phyloP scores from a whole-genome alignment of 2,797 vertebrate species.

The Acrocephalus scirpaceus region DNA sequence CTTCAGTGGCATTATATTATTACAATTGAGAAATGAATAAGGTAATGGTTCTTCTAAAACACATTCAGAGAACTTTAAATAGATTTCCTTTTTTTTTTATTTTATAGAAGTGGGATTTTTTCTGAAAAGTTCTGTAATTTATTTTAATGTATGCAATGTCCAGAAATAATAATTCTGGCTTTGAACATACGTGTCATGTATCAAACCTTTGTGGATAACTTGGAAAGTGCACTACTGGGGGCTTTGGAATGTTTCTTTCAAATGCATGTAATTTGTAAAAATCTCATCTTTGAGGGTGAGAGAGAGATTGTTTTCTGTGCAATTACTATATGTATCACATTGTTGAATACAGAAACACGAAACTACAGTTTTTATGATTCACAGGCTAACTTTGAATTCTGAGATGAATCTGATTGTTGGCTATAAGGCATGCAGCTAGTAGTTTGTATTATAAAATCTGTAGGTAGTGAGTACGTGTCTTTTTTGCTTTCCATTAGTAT shows the following conservation, averaged over 20 bases:
- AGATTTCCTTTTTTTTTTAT: not conserved
- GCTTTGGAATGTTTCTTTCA: not conserved
- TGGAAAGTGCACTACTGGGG: not conserved
- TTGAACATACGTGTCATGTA: not conserved
- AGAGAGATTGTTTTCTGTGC: not conserved
- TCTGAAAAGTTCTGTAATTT: not conserved
- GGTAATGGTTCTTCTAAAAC: not conserved
- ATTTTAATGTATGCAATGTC: not conserved
- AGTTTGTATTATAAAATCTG: not conserved
- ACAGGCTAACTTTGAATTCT: not conserved
- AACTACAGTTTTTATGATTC: not conserved
- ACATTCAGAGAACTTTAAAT: not conserved
- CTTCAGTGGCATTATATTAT: not conserved
- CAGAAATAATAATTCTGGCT: not conserved
- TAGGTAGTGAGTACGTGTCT: not conserved
- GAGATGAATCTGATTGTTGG: not conserved
- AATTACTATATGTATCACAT: not conserved
- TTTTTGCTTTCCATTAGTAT: not conserved
- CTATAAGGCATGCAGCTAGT: not conserved
- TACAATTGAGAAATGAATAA: not conserved
- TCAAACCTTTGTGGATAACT: not conserved
- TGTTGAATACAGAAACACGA: not conserved
- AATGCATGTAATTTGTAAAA: not conserved
- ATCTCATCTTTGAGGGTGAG: not conserved
- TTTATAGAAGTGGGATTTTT: not conserved